Conservation (phyloP, 2,888 invertebrate genomes). For the Anodontia alba region DNA sequence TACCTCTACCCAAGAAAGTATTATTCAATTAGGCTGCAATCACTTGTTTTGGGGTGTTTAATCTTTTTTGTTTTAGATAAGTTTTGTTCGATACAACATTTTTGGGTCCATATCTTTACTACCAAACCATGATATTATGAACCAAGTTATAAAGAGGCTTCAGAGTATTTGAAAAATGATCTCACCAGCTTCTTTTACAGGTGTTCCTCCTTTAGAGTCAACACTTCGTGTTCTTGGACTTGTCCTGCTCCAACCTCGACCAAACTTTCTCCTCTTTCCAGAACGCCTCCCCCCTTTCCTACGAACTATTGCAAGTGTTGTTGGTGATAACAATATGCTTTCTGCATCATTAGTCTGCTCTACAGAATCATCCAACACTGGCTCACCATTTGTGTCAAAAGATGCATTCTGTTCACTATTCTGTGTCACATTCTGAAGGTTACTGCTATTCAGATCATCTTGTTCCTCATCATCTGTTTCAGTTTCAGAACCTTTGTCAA, state of each 20-base stretch:
- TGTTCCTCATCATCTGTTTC: neutral
- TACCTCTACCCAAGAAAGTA: no score
- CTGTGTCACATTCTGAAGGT: neutral
- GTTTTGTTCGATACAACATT: no score
- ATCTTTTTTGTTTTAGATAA: no score
- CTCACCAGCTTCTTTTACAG: neutral
- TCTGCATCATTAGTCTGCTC: neutral
- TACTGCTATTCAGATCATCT: neutral
- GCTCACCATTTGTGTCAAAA: neutral
- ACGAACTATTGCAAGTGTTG: no score
- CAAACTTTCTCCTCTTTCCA: neutral
- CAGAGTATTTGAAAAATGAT: no score
- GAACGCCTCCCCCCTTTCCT: neutral
- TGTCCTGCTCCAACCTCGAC: neutral
- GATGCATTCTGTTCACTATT: neutral
- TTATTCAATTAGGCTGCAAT: no score
- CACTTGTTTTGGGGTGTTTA: no score
- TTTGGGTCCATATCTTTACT: no score
- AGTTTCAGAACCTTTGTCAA: neutral
- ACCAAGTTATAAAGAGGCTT: no score
- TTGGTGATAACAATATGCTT: neutral
- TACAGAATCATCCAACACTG: neutral
- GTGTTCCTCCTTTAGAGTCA: neutral
- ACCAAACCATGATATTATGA: no score
- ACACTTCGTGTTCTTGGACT: neutral